Conservation (phyloP, 2,888 invertebrate species). For the Allolobophora icterica region DNA sequence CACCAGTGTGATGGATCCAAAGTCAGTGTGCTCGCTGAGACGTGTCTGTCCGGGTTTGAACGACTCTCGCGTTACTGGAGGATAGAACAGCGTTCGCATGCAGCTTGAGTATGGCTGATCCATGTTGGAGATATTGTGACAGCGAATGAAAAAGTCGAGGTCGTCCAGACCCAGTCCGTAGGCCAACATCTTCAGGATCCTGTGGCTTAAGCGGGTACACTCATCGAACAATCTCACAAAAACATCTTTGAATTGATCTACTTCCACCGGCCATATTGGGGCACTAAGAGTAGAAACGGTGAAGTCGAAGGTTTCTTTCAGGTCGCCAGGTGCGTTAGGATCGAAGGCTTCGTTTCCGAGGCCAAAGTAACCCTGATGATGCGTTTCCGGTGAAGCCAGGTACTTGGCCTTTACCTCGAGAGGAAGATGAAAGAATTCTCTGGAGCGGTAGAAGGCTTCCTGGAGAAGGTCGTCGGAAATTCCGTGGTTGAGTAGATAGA, state of each 20-base stretch:
- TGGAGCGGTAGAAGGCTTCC: no score
- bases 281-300: no score
- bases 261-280: background rate
- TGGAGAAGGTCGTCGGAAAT: no score
- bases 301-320: no score
- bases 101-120: background rate
- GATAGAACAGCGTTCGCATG: background rate
- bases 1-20: slow-evolving; percentile 77
- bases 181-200: background rate
- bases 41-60: slow-evolving; percentile 59
- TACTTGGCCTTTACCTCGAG: no score
- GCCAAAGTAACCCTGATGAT: no score
- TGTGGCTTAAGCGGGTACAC: background rate
- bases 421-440: no score
- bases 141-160: background rate
- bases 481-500: no score
- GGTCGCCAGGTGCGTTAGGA: no score
- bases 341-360: no score
- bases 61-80: background rate
- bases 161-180: background rate
- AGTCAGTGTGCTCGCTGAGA: slow-evolving; percentile 78
- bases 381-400: no score
- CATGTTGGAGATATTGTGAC: background rate
- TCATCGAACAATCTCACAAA: background rate
- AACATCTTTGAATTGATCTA: background rate